phyloP scores from a whole-genome alignment of 2,888 invertebrate genomes.

The Caenorhabditis afra region DNA sequence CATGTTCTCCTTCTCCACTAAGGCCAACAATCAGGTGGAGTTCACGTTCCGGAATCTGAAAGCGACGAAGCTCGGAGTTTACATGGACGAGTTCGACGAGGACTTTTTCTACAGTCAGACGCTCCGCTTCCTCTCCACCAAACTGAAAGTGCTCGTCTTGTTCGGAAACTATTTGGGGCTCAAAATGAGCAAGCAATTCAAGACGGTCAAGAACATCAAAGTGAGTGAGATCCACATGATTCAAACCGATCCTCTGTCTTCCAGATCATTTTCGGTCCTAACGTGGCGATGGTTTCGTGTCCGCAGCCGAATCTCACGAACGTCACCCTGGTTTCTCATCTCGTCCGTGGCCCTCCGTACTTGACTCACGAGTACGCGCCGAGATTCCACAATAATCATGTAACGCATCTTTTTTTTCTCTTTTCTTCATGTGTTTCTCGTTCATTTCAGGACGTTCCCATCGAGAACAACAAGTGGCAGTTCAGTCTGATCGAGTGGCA shows the following conservation, averaged over 20 bases:
- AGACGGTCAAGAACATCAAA: conserved; percentile 21
- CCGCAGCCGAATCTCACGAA: conserved; percentile 47
- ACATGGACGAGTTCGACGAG: conserved; percentile 60
- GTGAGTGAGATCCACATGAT: too few relatives aligned
- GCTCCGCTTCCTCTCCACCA: conserved; percentile 24
- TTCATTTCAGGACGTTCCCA: conserved; percentile 19
- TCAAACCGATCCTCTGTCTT: background rate
- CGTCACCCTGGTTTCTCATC: conserved; percentile 51
- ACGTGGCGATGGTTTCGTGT: conserved; percentile 41
- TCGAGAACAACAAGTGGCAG: conserved; percentile 35
- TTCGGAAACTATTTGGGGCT: conserved; percentile 56
- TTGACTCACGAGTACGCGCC: conserved; percentile 26
- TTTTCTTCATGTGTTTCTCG: too few relatives aligned
- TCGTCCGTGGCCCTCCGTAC: conserved; percentile 58
- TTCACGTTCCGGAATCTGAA: conserved; percentile 30
- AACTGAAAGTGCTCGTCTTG: conserved; percentile 43
- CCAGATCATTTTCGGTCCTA: conserved; percentile 60
- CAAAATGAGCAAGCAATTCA: conserved; percentile 38
- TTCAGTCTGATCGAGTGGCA: conserved; percentile 55
- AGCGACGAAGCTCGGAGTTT: conserved; percentile 45
- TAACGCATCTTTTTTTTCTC: background rate
- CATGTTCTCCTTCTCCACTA: conserved; percentile 42
- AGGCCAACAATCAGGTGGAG: conserved; percentile 4
- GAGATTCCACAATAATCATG: conserved; percentile 30
- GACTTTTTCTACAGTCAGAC: conserved; percentile 32